Percentiles rank a stretch among this genome's conserved stretches.
phyloP scores from a whole-genome alignment of 2,797 vertebrate genomes.

The Pitangus sulphuratus region DNA sequence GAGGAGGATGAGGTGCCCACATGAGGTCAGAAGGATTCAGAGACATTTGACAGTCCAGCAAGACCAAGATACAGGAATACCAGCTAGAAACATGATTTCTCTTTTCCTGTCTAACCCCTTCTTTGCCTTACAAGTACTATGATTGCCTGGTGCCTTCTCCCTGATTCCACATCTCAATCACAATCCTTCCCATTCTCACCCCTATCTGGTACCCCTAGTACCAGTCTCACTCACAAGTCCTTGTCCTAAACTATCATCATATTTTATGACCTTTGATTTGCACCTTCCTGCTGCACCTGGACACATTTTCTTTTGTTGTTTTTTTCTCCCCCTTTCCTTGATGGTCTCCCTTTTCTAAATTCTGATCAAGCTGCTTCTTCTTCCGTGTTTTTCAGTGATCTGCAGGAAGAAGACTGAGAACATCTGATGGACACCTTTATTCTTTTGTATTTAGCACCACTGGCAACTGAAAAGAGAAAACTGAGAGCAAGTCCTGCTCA shows the following conservation, averaged over 20 bases:
- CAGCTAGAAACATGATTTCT: not conserved
- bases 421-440: not conserved
- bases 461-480: conserved; percentile 24
- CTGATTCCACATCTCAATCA: not conserved
- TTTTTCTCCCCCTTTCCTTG: not conserved
- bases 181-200: not conserved
- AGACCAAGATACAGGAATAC: not conserved
- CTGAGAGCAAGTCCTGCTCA: not conserved
- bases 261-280: not conserved
- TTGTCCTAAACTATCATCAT: not conserved
- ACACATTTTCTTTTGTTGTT: not conserved
- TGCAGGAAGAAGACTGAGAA: not conserved
- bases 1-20: not conserved
- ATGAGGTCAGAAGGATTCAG: not conserved
- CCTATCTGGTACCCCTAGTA: not conserved
- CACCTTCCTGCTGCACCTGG: not conserved
- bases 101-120: not conserved
- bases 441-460: conserved; percentile 27
- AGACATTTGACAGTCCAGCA: not conserved
- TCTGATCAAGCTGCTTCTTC: not conserved
- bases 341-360: not conserved
- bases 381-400: not conserved
- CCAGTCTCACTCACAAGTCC: not conserved
- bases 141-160: not conserved
- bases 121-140: not conserved